Percentiles rank a stretch among this genome's conserved stretches.
phyloP scores from a whole-genome alignment of 2,888 invertebrate species.

The Erebia palarica region DNA sequence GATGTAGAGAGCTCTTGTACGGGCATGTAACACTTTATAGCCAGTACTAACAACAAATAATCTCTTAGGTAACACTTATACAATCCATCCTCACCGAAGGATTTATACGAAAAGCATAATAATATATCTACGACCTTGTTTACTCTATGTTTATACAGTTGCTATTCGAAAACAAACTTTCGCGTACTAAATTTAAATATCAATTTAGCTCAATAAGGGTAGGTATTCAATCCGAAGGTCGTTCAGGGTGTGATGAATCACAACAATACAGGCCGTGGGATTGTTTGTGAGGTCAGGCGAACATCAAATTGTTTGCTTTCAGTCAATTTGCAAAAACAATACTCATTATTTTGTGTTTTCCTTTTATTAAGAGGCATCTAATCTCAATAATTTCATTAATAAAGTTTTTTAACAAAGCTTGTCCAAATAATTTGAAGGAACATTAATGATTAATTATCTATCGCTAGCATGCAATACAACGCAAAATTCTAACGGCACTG shows the following conservation, averaged over 20 bases:
- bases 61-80: constrained; percentile 8
- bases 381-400: no score
- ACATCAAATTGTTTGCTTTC: constrained; percentile 12
- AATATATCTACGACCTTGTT: constrained; percentile 17
- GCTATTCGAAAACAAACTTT: not conserved
- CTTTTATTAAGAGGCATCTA: not conserved
- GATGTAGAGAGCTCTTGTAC: not conserved
- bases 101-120: not conserved
- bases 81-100: not conserved
- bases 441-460: no score
- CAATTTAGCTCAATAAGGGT: not conserved
- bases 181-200: not conserved
- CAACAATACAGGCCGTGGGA: constrained; percentile 18
- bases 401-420: no score
- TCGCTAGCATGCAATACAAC: no score
- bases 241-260: constrained; percentile 25
- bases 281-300: constrained; percentile 19
- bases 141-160: constrained; percentile 13
- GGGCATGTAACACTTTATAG: not conserved
- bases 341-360: constrained; percentile 10
- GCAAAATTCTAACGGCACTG: no score
- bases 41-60: not conserved
- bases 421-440: no score
- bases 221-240: constrained; percentile 15
- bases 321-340: constrained; percentile 5